Percentiles rank a stretch among this genome's conserved stretches.
These are phyloP conservation scores for Halictus quadricinctus DNA, from an alignment of 2,888 invertebrate species.

Conservation along the genomic window DNA sequence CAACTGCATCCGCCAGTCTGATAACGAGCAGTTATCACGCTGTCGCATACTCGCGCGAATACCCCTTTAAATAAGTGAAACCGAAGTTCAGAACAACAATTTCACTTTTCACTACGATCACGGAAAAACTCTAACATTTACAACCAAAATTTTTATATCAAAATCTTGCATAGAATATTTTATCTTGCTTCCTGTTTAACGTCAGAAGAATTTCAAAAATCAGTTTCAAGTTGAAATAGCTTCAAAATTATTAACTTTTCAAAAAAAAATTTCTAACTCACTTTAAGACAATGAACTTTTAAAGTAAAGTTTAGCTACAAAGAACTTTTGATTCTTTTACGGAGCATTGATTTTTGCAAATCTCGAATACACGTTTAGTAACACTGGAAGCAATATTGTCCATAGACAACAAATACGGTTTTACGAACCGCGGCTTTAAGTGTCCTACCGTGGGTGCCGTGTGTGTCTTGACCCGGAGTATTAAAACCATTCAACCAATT, in stretches of 20 bases:
- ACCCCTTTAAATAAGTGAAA: conserved; percentile 11
- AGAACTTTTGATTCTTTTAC: background rate
- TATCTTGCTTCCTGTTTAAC: too few species aligned
- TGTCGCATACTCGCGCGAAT: conserved; percentile 15
- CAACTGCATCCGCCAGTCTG: background rate
- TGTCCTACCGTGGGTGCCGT: too few species aligned
- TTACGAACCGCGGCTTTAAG: too few species aligned
- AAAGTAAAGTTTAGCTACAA: background rate
- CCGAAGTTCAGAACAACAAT: background rate
- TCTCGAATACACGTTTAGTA: too few species aligned
- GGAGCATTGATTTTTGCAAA: background rate
- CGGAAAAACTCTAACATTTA: background rate
- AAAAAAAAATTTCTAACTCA: too few species aligned
- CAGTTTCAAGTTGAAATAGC: too few species aligned
- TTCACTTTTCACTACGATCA: background rate
- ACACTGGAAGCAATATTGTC: too few species aligned
- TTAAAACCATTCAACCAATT: too few species aligned
- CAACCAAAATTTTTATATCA: background rate
- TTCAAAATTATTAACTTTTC: too few species aligned
- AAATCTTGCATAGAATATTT: background rate
- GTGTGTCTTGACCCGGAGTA: too few species aligned
- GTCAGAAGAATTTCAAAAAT: too few species aligned
- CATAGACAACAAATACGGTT: too few species aligned
- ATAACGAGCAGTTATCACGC: conserved; percentile 37
- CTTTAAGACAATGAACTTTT: background rate